Conservation (phyloP, 1,140 invertebrate genomes). For the Lucilia cuprina region DNA sequence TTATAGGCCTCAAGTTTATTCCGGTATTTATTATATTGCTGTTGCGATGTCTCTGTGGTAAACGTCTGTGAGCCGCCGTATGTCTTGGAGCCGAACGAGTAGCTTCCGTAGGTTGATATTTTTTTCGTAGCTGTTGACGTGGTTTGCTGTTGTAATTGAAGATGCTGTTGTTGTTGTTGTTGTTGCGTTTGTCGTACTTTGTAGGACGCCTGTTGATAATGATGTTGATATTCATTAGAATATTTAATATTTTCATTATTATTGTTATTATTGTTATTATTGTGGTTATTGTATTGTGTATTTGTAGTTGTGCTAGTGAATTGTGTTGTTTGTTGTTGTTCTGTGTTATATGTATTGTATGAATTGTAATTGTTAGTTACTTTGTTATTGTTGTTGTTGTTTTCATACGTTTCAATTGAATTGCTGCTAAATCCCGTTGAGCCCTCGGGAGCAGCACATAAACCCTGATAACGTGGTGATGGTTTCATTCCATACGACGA, state of each 20-base stretch:
- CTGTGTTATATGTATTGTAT: constrained; percentile 44
- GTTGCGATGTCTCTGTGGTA: constrained; percentile 44
- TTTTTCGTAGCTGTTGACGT: not conserved
- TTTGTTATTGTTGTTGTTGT: constrained; percentile 40
- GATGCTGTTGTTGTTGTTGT: not conserved
- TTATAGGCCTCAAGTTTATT: constrained; percentile 57
- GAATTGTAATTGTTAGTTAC: constrained; percentile 36
- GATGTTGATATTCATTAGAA: not conserved
- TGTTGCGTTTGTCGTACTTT: constrained; percentile 26
- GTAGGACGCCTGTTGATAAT: constrained; percentile 46
- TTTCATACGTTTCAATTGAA: constrained; percentile 60
- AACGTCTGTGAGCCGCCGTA: constrained; percentile 47
- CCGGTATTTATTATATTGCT: constrained; percentile 46
- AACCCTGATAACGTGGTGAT: constrained; percentile 76
- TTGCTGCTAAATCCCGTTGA: constrained; percentile 47
- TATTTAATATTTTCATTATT: not conserved
- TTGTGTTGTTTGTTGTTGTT: constrained; percentile 46
- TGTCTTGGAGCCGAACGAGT: constrained; percentile 31
- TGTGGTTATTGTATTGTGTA: not conserved
- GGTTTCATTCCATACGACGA: constrained; percentile 72
- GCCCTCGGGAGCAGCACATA: constrained; percentile 66
- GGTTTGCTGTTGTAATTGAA: constrained; percentile 33
- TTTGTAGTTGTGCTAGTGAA: constrained; percentile 38
- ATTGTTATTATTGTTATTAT: constrained; percentile 6
- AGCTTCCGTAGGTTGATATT: constrained; percentile 30